A percentile compares a stretch with the other conserved stretches of the same genome.
Evolutionary conservation across 1,140 invertebrate species (phyloP).

Genomic region (Drosophila miranda): DNA sequence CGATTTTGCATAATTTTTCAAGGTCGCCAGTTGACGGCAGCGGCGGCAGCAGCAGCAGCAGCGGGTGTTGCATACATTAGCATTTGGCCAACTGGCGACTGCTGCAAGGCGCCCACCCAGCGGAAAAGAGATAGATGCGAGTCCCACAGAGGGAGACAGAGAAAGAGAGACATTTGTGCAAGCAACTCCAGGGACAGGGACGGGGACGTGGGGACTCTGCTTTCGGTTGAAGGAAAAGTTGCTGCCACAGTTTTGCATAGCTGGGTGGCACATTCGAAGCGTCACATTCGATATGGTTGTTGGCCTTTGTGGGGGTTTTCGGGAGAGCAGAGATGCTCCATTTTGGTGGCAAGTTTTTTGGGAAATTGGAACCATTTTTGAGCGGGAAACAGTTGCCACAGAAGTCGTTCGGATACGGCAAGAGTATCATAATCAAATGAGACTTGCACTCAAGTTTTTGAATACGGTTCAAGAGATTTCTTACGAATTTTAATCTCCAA

Average conservation of each 20-base stretch:
- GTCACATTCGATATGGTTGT: constrained; percentile 58
- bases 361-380: no score
- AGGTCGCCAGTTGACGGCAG: constrained; percentile 69
- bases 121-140: constrained; percentile 4
- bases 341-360: no score
- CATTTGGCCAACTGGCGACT: constrained; percentile 66
- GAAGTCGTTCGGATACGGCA: no score
- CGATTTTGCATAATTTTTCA: constrained; percentile 81
- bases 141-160: constrained; percentile 11
- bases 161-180: constrained; percentile 50
- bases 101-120: constrained; percentile 40
- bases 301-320: not conserved
- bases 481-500: no score
- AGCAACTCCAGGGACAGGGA: constrained; percentile 30
- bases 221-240: constrained; percentile 39
- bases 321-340: no score
- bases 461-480: no score
- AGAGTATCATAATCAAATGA: no score
- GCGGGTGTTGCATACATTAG: constrained; percentile 78
- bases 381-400: no score
- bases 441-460: no score
- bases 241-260: constrained; percentile 72
- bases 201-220: not conserved
- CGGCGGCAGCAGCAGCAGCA: constrained; percentile 20
- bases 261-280: constrained; percentile 59